Evolutionary conservation across 2,797 vertebrate genomes (phyloP).

Genomic region (Crypturellus tataupa): DNA sequence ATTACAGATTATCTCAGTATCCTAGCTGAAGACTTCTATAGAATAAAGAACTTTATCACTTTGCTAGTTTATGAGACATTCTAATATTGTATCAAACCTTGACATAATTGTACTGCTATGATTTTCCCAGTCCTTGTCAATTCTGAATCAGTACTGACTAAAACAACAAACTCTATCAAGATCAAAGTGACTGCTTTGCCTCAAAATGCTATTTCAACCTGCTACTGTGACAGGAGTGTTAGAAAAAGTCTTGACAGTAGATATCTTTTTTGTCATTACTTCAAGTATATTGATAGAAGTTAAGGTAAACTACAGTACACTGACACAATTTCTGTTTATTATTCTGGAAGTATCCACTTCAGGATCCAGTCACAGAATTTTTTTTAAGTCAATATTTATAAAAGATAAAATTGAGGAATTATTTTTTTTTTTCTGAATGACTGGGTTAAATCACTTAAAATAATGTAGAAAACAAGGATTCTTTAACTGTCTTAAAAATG

Average conservation of each 20-base stretch:
- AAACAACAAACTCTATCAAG: neutral
- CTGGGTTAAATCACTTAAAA: neutral
- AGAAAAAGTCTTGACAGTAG: neutral
- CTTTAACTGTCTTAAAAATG: neutral
- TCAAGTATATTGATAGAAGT: neutral
- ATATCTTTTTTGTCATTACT: neutral
- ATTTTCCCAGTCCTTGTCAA: neutral
- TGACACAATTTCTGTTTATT: neutral
- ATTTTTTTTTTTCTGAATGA: neutral
- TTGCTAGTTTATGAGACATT: neutral
- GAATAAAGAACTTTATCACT: neutral
- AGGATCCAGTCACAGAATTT: neutral
- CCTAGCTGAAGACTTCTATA: neutral
- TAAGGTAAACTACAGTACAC: neutral
- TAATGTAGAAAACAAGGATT: neutral
- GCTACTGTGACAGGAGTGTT: neutral
- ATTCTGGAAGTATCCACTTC: neutral
- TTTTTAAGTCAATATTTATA: neutral
- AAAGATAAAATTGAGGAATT: neutral
- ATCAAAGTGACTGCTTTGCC: neutral
- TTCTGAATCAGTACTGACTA: neutral
- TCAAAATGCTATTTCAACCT: neutral
- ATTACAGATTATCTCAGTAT: neutral
- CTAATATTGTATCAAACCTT: neutral
- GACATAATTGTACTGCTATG: rapidly evolving